Base-by-base conservation (phyloP, 2,888 invertebrate species). In the Tetragonula carbonaria region DNA sequence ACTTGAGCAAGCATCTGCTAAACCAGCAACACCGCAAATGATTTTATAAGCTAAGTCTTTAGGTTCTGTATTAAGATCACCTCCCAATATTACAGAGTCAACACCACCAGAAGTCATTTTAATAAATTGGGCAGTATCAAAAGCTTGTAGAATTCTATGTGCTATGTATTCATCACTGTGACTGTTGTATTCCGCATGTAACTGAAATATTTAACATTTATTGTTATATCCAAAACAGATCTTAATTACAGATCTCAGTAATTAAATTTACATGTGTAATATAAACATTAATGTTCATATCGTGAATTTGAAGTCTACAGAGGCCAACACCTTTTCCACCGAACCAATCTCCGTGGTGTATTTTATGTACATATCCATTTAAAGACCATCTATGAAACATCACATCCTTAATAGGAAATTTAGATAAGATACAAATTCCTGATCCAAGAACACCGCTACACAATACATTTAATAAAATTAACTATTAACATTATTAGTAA, bases 341-440 rank as follows among this genome's bases (percentile, higher is more conserved):
- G 95, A 98, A 99, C 99, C 99, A 99, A 94, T 99, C 99, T 0
- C 98, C 99, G 94, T 99, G 99, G 87, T 98, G 98, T 85, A 99
- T 95, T 95, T 98, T 98, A 95, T 99, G 98, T 67, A 99, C 97
- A 93, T 99, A 99, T 4, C 99, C 99, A 95, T 99, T 99, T n/a
- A 99, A 96, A 28, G 98, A 96, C 97, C 98, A 99, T 87, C 97
- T 97, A 94, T 99, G 98, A 93, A 98, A 99, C 93, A 98, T 97
- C 0, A 98, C 97, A 93, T 98, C 98, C 91, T 97, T 96, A 86
- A 99, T 98, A 51, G 96, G 96, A 95, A 97, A 97, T 94, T 96
- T 97, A 1, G 98, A 98, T 89, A 98, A 96, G 74, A 99, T 96
- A 94, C 98, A 98, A 8, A 99, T 95, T 11, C 99, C 99, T 45